Evolutionary conservation across 2,797 vertebrate species (phyloP).

Genomic region (Bovichtus diacanthus): DNA sequence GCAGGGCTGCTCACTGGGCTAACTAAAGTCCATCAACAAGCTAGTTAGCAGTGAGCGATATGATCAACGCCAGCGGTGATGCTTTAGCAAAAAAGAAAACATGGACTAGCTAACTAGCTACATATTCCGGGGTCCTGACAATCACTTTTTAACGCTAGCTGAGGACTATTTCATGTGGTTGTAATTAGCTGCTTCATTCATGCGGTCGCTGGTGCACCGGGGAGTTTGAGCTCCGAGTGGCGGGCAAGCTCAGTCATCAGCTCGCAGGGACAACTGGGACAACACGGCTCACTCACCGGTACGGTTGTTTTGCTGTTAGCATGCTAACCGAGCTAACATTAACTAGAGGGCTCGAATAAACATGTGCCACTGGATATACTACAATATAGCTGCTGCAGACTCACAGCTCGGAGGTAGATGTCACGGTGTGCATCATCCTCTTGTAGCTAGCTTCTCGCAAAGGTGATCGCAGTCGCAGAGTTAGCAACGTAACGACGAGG

Average conservation of each 20-base stretch:
- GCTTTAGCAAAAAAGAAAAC: not conserved
- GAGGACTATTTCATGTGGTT: not conserved
- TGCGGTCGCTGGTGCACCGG: slow-evolving; percentile 38
- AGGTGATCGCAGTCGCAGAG: not conserved
- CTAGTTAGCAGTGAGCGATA: slow-evolving; percentile 68
- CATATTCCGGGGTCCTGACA: not conserved
- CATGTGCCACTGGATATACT: rapidly evolving
- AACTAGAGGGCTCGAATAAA: not conserved
- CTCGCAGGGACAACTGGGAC: slow-evolving; percentile 57
- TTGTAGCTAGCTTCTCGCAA: not conserved
- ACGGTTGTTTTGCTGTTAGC: slow-evolving; percentile 61
- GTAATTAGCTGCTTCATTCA: slow-evolving; percentile 61
- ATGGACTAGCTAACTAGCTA: slow-evolving; percentile 49
- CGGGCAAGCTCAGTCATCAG: slow-evolving; percentile 64
- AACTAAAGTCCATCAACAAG: slow-evolving; percentile 72
- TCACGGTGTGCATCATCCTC: not conserved
- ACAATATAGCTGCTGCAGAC: not conserved
- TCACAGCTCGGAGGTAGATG: not conserved
- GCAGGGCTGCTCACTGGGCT: slow-evolving; percentile 54
- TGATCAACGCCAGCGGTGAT: slow-evolving; percentile 13
- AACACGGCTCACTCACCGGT: slow-evolving; percentile 76
- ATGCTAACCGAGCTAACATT: slow-evolving; percentile 47
- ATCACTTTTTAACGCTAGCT: not conserved
- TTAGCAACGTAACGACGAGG: slow-evolving; percentile 2
- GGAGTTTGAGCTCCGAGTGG: slow-evolving; percentile 68